Base-by-base conservation (phyloP, 2,113 vertebrate genomes). In the Lasiurus borealis region DNA sequence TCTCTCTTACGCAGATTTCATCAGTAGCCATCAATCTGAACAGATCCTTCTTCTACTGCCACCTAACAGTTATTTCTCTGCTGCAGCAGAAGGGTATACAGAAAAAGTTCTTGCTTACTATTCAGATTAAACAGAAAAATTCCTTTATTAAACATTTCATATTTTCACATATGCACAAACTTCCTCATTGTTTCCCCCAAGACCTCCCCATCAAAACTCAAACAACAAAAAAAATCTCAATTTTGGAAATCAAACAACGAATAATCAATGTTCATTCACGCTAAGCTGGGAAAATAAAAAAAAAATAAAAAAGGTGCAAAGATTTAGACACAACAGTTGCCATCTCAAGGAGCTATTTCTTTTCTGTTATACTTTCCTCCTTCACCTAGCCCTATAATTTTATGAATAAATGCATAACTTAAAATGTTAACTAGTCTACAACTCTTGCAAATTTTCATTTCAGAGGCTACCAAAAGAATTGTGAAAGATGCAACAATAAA, bases 61-160 rank as follows among this genome's bases (percentile, higher is more conserved):
- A 98, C 98, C 98, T 98, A 98, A 96, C 98, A 98, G 96, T 98
- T 98, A 98, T 97, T 97, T 98, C 88, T 98, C 98, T 98, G 98
- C 98, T 98, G 98, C 98, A 98, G 98, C 98, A 98, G 97, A 98
- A 98, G 97, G 97, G 98, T 96, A 98, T 98, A 98, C 10, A 98
- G 98, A 98, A 98, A 98, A 98, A 97, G 97, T 97, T 97, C 95
- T 96, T 97, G 98, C 98, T 98, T 97, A 98, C 91, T 97, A 97
- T 15, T 90, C 75, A 97, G 82, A 95, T 97, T 97, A 97, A 91
- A 96, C 5, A 95, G 72, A 96, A 92, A 90, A 73, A 68, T 64
- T 72, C 62, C 59, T 97, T 93, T 96, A 97, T 96, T 93, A 96
- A 98, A 97, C 85, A 95, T 76, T 93, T 97, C 85, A 85, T 85